A percentile compares a stretch with the other conserved stretches of the same genome.
Conservation (phyloP, 1,140 invertebrate species). For the Diabrotica virgifera region DNA sequence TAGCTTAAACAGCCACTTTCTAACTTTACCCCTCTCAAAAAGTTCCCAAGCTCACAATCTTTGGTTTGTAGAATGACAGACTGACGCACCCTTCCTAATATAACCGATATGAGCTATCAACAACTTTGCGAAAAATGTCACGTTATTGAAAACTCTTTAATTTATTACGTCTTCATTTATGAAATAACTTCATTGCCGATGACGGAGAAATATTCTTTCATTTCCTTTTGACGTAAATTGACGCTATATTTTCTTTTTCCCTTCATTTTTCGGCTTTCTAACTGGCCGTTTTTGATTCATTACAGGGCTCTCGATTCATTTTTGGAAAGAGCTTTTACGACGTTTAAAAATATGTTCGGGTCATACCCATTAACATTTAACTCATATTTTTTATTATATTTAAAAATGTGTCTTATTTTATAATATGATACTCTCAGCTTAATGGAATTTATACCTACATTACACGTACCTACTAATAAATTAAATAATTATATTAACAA, state of each 20-base stretch:
- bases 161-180: conserved; percentile 24
- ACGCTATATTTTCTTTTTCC: background rate
- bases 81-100: conserved; percentile 30
- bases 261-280: background rate
- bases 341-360: no score
- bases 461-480: no score
- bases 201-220: background rate
- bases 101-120: conserved; percentile 31
- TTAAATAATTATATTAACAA: no score
- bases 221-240: conserved; percentile 2
- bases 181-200: background rate
- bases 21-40: no score
- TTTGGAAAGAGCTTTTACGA: background rate
- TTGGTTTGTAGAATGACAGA: conserved; percentile 22
- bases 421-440: no score
- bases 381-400: no score
- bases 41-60: no score
- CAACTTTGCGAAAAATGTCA: conserved; percentile 30
- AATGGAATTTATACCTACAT: no score
- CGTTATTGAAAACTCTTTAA: conserved; percentile 32
- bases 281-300: background rate
- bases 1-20: no score
- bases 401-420: no score
- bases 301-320: background rate
- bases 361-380: no score